Conservation (phyloP, 2,113 vertebrate genomes). For the Gavialis gangeticus region DNA sequence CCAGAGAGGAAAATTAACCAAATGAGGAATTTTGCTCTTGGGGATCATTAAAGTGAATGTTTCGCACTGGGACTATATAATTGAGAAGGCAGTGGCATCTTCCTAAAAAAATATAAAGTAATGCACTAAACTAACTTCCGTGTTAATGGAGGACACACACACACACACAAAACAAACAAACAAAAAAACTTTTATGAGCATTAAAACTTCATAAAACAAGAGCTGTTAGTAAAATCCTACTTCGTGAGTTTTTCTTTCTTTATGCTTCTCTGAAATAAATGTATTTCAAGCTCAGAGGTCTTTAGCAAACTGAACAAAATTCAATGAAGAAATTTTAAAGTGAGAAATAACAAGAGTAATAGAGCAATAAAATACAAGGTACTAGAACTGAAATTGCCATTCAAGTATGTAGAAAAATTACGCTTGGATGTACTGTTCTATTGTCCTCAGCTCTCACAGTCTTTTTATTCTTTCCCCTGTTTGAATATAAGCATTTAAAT, state of each 20-base stretch:
- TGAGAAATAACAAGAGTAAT: background rate
- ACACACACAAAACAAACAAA: background rate
- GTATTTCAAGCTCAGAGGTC: background rate
- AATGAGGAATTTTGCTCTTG: constrained; percentile 2
- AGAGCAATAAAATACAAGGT: background rate
- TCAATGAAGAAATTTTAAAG: background rate
- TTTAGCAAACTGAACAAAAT: background rate
- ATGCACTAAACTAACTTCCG: background rate
- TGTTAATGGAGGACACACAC: background rate
- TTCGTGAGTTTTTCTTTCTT: background rate
- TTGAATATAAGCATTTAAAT: background rate
- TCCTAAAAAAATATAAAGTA: background rate
- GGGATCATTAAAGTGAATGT: constrained; percentile 3
- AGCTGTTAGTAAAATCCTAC: background rate
- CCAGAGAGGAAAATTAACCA: background rate
- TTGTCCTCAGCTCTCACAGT: background rate
- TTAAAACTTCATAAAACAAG: background rate
- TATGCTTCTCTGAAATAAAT: background rate
- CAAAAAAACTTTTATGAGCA: background rate
- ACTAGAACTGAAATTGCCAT: background rate
- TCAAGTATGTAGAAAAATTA: background rate
- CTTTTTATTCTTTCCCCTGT: background rate
- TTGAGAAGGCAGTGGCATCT: constrained; percentile 6
- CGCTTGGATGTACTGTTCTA: background rate
- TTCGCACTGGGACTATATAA: background rate